phyloP scores from a whole-genome alignment of 2,113 vertebrate species.

The Thalassarche chlororhynchos region DNA sequence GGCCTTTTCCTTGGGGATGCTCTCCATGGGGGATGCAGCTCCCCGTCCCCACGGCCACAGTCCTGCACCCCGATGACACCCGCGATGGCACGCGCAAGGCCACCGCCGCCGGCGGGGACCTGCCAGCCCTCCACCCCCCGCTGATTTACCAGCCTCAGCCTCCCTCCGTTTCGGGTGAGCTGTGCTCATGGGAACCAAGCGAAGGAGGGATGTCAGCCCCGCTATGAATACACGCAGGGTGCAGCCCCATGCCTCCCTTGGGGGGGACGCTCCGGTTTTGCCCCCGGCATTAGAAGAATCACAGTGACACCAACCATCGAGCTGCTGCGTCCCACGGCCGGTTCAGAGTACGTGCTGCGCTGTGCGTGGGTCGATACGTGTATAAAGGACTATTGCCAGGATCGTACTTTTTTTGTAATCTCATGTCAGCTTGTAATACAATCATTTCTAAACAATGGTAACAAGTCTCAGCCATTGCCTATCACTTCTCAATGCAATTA shows the following conservation, averaged over 20 bases:
- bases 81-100: not conserved
- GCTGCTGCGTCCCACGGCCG: not conserved
- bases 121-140: too few species aligned
- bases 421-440: not conserved
- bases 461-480: not conserved
- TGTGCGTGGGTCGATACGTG: fast-evolving
- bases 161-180: fast-evolving
- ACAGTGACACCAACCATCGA: fast-evolving
- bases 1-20: not conserved
- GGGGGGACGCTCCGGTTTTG: too few species aligned
- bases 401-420: not conserved
- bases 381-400: not conserved
- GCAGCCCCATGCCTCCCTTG: not conserved
- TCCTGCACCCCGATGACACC: not conserved
- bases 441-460: not conserved
- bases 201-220: not conserved
- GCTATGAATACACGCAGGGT: too few species aligned
- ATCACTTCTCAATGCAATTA: not conserved
- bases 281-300: too few species aligned
- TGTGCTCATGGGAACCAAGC: not conserved
- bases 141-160: not conserved
- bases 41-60: fast-evolving
- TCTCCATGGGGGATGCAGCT: not conserved
- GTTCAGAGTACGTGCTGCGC: fast-evolving
- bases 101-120: not conserved